These are phyloP conservation scores for Syngnathus typhle DNA, from an alignment of 2,113 vertebrate genomes.

Conservation along the genomic window DNA sequence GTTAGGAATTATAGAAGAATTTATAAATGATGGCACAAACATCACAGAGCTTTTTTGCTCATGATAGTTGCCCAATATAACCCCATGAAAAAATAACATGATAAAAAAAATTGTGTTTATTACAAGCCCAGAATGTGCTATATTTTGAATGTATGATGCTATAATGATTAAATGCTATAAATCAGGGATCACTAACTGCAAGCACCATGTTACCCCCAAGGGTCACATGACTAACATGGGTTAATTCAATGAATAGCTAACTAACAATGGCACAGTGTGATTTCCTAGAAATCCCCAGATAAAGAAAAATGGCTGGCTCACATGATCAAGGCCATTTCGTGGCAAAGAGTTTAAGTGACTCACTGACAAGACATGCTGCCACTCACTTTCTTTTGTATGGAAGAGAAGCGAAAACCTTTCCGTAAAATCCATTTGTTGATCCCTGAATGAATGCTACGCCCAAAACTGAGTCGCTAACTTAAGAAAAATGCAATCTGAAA, in stretches of 20 bases:
- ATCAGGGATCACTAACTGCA: not conserved
- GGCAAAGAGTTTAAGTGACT: no score
- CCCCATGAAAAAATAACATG: slow-evolving; percentile 29
- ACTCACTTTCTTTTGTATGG: no score
- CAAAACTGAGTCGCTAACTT: not conserved
- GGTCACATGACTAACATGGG: not conserved
- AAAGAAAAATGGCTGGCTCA: no score
- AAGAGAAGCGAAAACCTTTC: no score
- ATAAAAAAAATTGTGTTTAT: slow-evolving; percentile 2
- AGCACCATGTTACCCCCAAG: not conserved
- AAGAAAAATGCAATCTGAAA: not conserved
- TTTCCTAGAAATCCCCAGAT: not conserved
- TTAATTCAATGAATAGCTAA: not conserved
- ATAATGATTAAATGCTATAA: slow-evolving; percentile 7
- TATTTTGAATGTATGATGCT: slow-evolving; percentile 12
- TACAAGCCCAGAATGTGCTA: slow-evolving; percentile 12
- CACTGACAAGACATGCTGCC: no score
- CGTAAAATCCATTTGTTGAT: no score
- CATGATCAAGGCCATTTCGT: no score
- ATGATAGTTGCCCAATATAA: slow-evolving; percentile 36
- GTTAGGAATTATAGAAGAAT: slow-evolving; percentile 64
- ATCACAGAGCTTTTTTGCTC: slow-evolving; percentile 42
- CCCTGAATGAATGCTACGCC: no score
- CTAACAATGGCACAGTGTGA: no score
- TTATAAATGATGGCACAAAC: slow-evolving; percentile 54